Evolutionary conservation across 2,797 vertebrate species (phyloP), one percentile per base, ranked within the genome.

Genomic region (Heteromormyrus szaboi): DNA sequence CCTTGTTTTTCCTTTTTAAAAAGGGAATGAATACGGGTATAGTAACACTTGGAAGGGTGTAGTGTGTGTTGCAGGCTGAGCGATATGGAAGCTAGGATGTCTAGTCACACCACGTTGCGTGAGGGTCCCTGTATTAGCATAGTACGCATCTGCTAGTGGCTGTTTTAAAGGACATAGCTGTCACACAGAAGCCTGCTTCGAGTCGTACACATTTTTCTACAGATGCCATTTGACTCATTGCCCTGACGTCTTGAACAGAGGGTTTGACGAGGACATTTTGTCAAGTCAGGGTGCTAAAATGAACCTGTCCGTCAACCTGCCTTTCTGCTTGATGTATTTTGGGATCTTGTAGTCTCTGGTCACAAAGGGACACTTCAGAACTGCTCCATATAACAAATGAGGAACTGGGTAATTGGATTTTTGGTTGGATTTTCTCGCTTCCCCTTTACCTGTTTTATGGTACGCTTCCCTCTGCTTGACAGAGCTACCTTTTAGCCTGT

Each of bases 391-490:
- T 79, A 41, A 44, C 37, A 0, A 44, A 79, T 79, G 72, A 48
- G 46, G 50, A 51, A 51, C 46, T 17, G 29, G 4, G 50, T 50
- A 53, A 19, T 37, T 46, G 19, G 25, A 53, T 33, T 33, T 53
- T 14, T 12, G 50, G 22, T 50, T 12, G 19, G 33, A 50, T 33
- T 33, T 25, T 85, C 46, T 85, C 19, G 3, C 83, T 65, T 85
- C 88, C 19, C 44, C 84, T 46, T 88, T 33, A 68, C 17, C 59
- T 68, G 46, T 2, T 2, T 1, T 14, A 62, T 5, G 2, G 56
- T 46, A 85, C 25, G 14, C 8, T 85, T 89, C 81, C 81, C 25
- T 85, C 88, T 85, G 81, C 17, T 65, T 62, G 54, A 51, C 79
- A 68, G 56, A 44, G 12, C 44, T 65, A 83, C 50, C 72, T 84